A percentile compares a stretch with the other conserved stretches of the same genome.
Conservation (phyloP, 1,140 invertebrate species). For the Heterodera carotae region DNA sequence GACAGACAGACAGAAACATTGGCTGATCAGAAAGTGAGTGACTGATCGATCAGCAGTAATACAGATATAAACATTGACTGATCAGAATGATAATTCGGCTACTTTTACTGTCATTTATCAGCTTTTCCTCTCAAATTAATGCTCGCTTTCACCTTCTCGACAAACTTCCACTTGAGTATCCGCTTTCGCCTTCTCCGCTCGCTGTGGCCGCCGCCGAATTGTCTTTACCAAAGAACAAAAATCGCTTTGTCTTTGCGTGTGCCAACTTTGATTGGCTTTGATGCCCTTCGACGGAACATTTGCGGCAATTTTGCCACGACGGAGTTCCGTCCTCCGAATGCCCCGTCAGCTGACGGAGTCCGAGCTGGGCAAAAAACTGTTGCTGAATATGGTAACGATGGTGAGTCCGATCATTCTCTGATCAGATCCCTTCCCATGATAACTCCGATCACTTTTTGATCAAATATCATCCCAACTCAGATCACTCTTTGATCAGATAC, state of each 20-base stretch:
- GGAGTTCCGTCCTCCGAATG: not conserved
- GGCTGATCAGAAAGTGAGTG: too few species aligned
- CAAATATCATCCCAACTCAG: not conserved
- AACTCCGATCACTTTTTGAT: too few species aligned
- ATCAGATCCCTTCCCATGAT: too few species aligned
- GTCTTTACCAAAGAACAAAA: constrained; percentile 3
- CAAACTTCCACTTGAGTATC: constrained; percentile 18
- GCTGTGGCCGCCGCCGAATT: not conserved
- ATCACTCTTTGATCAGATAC: not conserved
- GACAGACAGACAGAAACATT: not conserved
- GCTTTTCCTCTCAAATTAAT: too few species aligned
- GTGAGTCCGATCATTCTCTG: too few species aligned
- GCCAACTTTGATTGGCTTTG: not conserved
- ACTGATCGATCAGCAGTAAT: too few species aligned
- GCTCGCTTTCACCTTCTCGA: constrained; percentile 24
- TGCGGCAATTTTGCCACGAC: not conserved
- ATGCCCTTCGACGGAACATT: not conserved
- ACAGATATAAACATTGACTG: not conserved
- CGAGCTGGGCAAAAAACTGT: not conserved
- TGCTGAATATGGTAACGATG: not conserved
- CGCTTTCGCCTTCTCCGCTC: constrained; percentile 19
- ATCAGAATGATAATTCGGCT: not conserved
- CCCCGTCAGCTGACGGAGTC: not conserved
- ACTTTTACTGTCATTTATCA: too few species aligned
- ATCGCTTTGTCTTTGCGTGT: not conserved